Evolutionary conservation across 2,113 vertebrate species (phyloP), one percentile per base, ranked within the genome.

Genomic region (Hypanus sabinus): DNA sequence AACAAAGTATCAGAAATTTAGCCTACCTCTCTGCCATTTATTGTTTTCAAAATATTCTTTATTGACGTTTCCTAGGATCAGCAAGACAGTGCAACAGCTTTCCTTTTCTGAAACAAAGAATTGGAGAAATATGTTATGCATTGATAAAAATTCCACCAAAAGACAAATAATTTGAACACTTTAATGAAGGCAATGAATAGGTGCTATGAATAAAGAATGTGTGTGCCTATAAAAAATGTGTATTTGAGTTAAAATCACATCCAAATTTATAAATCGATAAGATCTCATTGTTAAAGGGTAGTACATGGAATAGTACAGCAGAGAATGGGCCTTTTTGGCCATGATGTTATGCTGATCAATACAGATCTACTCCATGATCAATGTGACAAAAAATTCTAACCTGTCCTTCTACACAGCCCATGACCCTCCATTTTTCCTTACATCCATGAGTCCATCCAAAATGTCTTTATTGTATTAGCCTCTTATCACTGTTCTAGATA

Each of bases 51-150:
- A 94, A 93, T 93, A 60, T 57, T 81, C 94, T 95, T 96, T 96
- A 87, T 94, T 95, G 93, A 95, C 96, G 93, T 98, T 96, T 2
- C 98, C 98, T 97, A 99, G 95, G 95, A 98, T 96, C 95, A 99
- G 95, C 94, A 99, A 96, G 5, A 96, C 97, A 5, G 96, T 98
- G 95, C 97, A 98, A 95, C 97, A 96, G 95, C 94, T 97, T 93
- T 97, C 97, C 94, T 96, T 96, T 95, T 94, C 95, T 98, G 95
- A 95, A 95, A 94, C 95, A 71, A 94, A 95, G 93, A 80, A 16
- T 93, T 75, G 6, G 65, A 93, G 22, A 38, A 71, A 73, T 60
- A 24, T 85, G 22, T 24, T 57, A 3, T 27, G 27, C 57, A 73
- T 46, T 24, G 46, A 71, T 46, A 33, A 91, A 93, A 93, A 46